Conservation (phyloP, 2,888 invertebrate genomes). For the Punctoribates punctum region DNA sequence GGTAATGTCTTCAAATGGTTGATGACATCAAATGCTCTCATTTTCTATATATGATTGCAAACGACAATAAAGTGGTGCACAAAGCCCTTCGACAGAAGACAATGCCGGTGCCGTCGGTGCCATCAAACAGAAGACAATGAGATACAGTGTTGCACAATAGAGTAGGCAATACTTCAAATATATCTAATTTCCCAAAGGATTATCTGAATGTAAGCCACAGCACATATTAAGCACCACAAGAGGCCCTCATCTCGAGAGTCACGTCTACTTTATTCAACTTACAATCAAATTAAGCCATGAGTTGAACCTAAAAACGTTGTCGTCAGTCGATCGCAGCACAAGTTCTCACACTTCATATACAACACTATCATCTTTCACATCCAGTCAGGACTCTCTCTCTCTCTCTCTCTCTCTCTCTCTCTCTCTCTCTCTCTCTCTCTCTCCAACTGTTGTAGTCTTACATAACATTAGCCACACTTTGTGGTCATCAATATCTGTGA, state of each 20-base stretch:
- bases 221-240: slow-evolving; percentile 28
- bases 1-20: background rate
- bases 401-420: too few species aligned
- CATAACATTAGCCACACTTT: background rate
- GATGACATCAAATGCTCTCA: background rate
- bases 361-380: background rate
- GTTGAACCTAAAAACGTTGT: background rate
- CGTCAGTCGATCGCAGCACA: background rate
- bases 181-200: slow-evolving; percentile 17
- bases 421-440: too few species aligned
- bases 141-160: slow-evolving; percentile 8
- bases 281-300: slow-evolving; percentile 25
- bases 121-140: slow-evolving; percentile 4
- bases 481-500: background rate
- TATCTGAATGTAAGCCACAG: slow-evolving; percentile 8
- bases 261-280: slow-evolving; percentile 22
- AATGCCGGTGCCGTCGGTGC: background rate
- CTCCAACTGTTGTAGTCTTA: too few species aligned
- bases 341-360: background rate
- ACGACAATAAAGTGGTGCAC: slow-evolving; percentile 23
- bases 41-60: slow-evolving; percentile 22
- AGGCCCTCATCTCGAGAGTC: slow-evolving; percentile 22
- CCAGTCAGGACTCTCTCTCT: background rate
- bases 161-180: background rate
- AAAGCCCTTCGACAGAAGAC: background rate